A percentile compares a stretch with the other conserved stretches of the same genome.
Evolutionary conservation across 2,797 vertebrate genomes (phyloP).

Genomic region (Epinephelus malabaricus): DNA sequence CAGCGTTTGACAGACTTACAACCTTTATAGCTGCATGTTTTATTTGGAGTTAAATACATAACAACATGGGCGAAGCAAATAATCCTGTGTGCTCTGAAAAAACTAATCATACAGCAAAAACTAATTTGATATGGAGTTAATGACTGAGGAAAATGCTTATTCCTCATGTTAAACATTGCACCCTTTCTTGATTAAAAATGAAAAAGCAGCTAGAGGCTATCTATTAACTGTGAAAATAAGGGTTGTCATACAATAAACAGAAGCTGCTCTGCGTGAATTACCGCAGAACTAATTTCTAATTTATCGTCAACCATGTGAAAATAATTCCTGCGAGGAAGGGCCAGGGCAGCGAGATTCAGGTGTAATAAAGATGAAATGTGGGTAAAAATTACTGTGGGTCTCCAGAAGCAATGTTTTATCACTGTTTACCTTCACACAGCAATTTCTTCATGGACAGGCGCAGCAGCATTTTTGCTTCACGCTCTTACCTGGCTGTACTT

Average conservation of each 20-base stretch:
- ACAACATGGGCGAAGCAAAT: background rate
- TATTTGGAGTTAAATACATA: background rate
- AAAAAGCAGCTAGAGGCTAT: conserved; percentile 11
- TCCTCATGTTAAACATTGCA: background rate
- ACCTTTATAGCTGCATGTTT: background rate
- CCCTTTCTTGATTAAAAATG: conserved; percentile 14
- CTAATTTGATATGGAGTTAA: conserved; percentile 5
- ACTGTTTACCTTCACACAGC: conserved; percentile 3
- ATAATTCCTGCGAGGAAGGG: background rate
- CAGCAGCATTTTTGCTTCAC: background rate
- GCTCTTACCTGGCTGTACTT: background rate
- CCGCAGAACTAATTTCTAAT: background rate
- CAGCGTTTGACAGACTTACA: conserved; percentile 1
- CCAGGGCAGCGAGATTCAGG: background rate
- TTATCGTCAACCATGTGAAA: background rate
- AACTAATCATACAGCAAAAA: background rate
- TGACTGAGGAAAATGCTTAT: conserved; percentile 3
- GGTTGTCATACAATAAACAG: background rate
- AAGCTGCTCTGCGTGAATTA: background rate
- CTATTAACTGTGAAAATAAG: background rate
- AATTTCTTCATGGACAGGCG: background rate
- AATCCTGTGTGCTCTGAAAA: background rate
- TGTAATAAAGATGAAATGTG: background rate
- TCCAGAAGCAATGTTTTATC: background rate
- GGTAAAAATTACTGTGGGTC: background rate